These are phyloP conservation scores for Corydoras maculifer DNA, from an alignment of 2,113 vertebrate genomes.

Conservation along the genomic window DNA sequence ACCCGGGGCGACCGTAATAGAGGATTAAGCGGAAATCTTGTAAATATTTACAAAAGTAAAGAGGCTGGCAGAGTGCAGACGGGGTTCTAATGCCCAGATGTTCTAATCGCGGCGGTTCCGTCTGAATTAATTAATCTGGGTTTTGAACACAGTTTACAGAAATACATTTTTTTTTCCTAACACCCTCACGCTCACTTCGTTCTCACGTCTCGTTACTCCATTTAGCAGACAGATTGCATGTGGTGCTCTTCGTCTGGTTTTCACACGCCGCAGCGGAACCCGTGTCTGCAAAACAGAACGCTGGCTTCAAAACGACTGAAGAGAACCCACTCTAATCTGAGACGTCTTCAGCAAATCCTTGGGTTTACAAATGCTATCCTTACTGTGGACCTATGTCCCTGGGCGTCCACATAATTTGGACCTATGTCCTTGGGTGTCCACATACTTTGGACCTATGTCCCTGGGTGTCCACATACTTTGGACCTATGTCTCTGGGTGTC, in stretches of 20 bases:
- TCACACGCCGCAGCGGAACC: slow-evolving; percentile 14
- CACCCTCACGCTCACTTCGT: background rate
- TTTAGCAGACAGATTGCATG: slow-evolving; percentile 36
- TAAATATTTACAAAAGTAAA: too few species aligned
- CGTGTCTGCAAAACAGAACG: slow-evolving; percentile 30
- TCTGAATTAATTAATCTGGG: slow-evolving; percentile 10
- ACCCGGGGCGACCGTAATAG: too few species aligned
- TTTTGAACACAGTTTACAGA: slow-evolving; percentile 11
- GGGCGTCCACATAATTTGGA: too few species aligned
- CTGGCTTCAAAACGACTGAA: slow-evolving; percentile 12
- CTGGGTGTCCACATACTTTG: too few species aligned
- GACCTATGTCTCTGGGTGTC: too few species aligned
- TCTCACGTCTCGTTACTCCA: slow-evolving; percentile 24
- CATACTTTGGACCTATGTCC: too few species aligned
- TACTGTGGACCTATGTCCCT: too few species aligned
- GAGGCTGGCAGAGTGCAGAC: background rate
- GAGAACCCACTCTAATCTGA: too few species aligned
- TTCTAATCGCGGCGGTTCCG: background rate
- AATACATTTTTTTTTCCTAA: background rate
- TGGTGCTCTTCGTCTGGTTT: slow-evolving; percentile 15
- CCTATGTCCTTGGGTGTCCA: too few species aligned
- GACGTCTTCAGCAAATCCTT: too few species aligned
- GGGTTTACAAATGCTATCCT: too few species aligned
- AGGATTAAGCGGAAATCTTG: too few species aligned
- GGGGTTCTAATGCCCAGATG: background rate